Conservation (phyloP, 2,888 invertebrate species). For the Pomacea canaliculata region DNA sequence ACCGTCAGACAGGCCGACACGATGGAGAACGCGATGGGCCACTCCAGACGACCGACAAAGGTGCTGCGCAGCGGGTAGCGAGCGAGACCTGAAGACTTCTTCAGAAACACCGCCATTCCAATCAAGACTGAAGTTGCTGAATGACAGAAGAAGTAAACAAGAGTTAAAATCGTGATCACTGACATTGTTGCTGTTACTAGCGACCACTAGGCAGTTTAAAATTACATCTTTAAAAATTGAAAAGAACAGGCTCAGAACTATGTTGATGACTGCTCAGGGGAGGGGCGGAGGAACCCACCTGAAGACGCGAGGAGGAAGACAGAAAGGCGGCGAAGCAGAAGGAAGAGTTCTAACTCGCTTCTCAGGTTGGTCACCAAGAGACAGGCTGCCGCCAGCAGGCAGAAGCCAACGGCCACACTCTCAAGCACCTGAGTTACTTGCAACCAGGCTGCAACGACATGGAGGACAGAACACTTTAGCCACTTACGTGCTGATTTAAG, state of each 20-base stretch:
- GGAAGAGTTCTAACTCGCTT: slow-evolving; percentile 6
- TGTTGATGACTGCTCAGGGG: not conserved
- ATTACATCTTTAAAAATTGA: too few species aligned
- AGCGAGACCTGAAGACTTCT: too few species aligned
- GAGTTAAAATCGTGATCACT: too few species aligned
- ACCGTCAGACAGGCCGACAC: slow-evolving; percentile 25
- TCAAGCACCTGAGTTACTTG: slow-evolving; percentile 35
- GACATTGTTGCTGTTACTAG: too few species aligned
- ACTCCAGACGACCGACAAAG: slow-evolving; percentile 27
- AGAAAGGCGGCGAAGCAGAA: slow-evolving; percentile 26
- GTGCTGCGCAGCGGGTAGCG: slow-evolving; percentile 25
- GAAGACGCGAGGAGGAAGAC: slow-evolving; percentile 26
- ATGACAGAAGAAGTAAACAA: too few species aligned
- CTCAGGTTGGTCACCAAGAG: slow-evolving; percentile 22
- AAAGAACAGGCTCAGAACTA: too few species aligned
- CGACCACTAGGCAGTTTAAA: too few species aligned
- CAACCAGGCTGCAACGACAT: slow-evolving; percentile 31
- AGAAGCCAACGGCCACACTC: slow-evolving; percentile 20
- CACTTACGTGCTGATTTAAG: too few species aligned
- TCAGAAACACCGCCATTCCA: too few species aligned
- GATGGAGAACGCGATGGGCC: slow-evolving; percentile 31
- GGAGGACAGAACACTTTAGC: too few species aligned
- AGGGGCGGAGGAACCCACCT: slow-evolving; percentile 11
- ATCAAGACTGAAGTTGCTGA: too few species aligned
- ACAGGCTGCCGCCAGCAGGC: slow-evolving; percentile 13